Conservation (phyloP, 2,113 vertebrate genomes). For the Brachirus orientalis region DNA sequence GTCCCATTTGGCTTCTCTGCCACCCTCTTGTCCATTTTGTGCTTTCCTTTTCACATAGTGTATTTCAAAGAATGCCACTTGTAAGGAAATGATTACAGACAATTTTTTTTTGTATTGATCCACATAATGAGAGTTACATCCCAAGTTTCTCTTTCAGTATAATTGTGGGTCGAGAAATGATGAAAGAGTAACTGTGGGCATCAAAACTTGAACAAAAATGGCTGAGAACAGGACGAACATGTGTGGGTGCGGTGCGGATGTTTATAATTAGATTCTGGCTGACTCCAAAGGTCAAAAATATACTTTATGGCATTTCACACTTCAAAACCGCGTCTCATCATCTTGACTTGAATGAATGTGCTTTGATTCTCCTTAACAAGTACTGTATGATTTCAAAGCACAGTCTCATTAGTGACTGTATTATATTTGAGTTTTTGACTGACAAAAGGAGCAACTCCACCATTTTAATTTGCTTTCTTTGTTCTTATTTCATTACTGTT, state of each 20-base stretch:
- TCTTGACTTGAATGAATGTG: conserved; percentile 8
- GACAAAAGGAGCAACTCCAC: background rate
- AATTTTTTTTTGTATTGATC: too few relatives aligned
- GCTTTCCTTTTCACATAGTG: too few relatives aligned
- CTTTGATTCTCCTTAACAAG: conserved; percentile 8
- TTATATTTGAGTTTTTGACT: conserved; percentile 15
- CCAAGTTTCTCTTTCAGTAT: too few relatives aligned
- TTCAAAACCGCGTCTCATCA: conserved; percentile 1
- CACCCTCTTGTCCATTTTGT: too few relatives aligned
- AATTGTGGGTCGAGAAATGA: too few relatives aligned
- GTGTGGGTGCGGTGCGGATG: background rate
- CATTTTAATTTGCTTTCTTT: background rate
- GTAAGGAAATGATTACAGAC: too few relatives aligned
- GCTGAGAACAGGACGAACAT: background rate
- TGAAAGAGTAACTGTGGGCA: background rate
- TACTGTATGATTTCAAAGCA: conserved; percentile 20
- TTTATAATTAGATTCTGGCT: conserved; percentile 6
- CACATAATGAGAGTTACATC: too few relatives aligned
- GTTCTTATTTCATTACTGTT: background rate
- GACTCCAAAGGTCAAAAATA: background rate
- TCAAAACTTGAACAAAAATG: too few relatives aligned
- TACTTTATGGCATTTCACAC: background rate
- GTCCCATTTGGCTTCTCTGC: too few relatives aligned
- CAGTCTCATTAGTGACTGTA: background rate
- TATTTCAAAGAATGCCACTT: too few relatives aligned